Percentiles rank a stretch among this genome's conserved stretches.
These are phyloP conservation scores for Oreotrochilus melanogaster DNA, from an alignment of 2,113 vertebrate genomes.

Conservation along the genomic window DNA sequence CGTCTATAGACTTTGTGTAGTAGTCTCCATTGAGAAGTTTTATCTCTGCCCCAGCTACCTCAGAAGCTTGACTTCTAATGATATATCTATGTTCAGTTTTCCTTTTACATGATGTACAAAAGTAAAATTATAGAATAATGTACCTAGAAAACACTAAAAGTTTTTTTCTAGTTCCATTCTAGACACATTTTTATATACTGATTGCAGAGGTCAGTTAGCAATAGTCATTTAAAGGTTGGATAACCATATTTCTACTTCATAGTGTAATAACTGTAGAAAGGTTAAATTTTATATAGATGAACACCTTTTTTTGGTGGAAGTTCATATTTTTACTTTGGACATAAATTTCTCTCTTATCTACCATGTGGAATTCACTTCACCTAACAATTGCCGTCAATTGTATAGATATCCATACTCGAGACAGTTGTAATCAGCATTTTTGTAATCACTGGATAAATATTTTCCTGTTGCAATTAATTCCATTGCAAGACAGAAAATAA, in stretches of 20 bases:
- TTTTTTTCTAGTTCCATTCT: neutral
- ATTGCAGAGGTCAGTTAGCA: neutral
- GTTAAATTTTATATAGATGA: neutral
- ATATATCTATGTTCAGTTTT: neutral
- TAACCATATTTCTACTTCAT: neutral
- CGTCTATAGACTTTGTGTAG: neutral
- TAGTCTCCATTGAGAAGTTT: neutral
- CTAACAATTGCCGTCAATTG: neutral
- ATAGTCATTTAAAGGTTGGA: neutral
- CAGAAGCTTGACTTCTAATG: neutral
- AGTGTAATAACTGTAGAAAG: neutral
- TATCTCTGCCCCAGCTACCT: neutral
- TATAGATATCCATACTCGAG: neutral
- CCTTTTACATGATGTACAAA: neutral
- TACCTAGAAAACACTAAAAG: neutral
- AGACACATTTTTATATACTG: neutral
- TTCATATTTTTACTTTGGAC: neutral
- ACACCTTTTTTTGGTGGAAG: neutral
- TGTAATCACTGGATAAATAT: accelerated
- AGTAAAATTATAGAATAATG: neutral
- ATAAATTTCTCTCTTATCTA: neutral
- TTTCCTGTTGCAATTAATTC: neutral
- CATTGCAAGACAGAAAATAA: neutral
- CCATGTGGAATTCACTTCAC: neutral
- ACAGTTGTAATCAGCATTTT: neutral